Evolutionary conservation across 2,113 vertebrate species (phyloP).

Genomic region (Paramisgurnus dabryanus): DNA sequence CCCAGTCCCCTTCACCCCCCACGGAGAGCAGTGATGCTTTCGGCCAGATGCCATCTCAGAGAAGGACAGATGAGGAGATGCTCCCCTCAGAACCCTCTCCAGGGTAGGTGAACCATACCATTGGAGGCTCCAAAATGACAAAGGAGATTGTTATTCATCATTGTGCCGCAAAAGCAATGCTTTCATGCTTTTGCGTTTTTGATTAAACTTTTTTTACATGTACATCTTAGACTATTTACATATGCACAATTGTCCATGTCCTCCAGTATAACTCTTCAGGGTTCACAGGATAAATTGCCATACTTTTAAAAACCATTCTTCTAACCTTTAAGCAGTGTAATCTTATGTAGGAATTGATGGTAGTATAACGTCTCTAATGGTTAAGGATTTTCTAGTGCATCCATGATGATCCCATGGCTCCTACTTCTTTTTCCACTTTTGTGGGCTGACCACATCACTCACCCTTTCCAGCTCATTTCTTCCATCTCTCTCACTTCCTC

Average conservation of each 20-base stretch:
- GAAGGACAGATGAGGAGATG: conserved; percentile 91
- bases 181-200: conserved; percentile 48
- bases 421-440: conserved; percentile 48
- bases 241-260: conserved; percentile 34
- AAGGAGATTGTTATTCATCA: conserved; percentile 54
- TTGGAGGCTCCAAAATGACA: conserved; percentile 66
- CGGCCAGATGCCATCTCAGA: conserved; percentile 88
- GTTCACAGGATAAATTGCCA: conserved; percentile 30
- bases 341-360: conserved; percentile 12
- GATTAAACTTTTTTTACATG: conserved; percentile 6
- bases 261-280: conserved; percentile 31
- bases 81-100: conserved; percentile 91
- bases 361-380: conserved; percentile 32
- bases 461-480: conserved; percentile 46
- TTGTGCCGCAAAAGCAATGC: conserved; percentile 42
- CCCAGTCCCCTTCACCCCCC: conserved; percentile 85
- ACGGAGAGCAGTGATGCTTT: conserved; percentile 89
- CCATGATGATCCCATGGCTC: conserved; percentile 47
- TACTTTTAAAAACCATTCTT: conserved; percentile 7
- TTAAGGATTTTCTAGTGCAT: conserved; percentile 42
- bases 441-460: conserved; percentile 51
- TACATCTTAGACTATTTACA: conserved; percentile 28
- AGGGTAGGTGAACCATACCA: conserved; percentile 88
- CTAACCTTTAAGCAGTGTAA: background rate
- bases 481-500: conserved; percentile 48